Percentiles rank a stretch among this genome's conserved stretches.
phyloP scores from a whole-genome alignment of 1,140 invertebrate species.

The Macrobrachium nipponense region DNA sequence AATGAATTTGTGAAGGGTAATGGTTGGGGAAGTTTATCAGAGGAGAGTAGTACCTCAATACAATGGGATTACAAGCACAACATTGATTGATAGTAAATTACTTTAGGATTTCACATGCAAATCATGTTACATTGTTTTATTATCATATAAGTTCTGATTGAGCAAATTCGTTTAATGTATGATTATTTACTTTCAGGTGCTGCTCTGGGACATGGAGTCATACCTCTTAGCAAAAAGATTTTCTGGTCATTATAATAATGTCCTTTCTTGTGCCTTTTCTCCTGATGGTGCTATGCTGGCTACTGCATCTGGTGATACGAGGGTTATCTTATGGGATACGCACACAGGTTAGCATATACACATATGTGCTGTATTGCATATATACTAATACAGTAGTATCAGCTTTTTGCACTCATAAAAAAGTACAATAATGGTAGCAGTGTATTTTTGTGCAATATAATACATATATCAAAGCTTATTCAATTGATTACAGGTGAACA shows the following conservation, averaged over 20 bases:
- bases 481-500: slow-evolving; percentile 37
- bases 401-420: too few relatives aligned
- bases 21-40: too few relatives aligned
- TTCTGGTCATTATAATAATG: slow-evolving; percentile 72
- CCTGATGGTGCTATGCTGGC: slow-evolving; percentile 73
- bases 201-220: slow-evolving; percentile 70
- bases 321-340: slow-evolving; percentile 73
- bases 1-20: too few relatives aligned
- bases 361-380: too few relatives aligned
- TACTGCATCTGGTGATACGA: slow-evolving; percentile 73
- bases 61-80: too few relatives aligned
- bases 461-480: too few relatives aligned
- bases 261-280: slow-evolving; percentile 72
- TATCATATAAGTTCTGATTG: background rate
- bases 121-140: background rate
- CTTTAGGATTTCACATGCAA: background rate
- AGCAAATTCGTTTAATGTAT: background rate
- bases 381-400: too few relatives aligned
- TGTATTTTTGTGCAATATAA: too few relatives aligned
- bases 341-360: slow-evolving; percentile 66
- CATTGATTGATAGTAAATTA: too few relatives aligned
- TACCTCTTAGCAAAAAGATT: slow-evolving; percentile 68
- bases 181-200: slow-evolving; percentile 66
- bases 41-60: too few relatives aligned
- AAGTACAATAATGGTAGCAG: too few relatives aligned